These are phyloP conservation scores for Machimus atricapillus DNA, from an alignment of 2,888 invertebrate genomes.

Conservation along the genomic window DNA sequence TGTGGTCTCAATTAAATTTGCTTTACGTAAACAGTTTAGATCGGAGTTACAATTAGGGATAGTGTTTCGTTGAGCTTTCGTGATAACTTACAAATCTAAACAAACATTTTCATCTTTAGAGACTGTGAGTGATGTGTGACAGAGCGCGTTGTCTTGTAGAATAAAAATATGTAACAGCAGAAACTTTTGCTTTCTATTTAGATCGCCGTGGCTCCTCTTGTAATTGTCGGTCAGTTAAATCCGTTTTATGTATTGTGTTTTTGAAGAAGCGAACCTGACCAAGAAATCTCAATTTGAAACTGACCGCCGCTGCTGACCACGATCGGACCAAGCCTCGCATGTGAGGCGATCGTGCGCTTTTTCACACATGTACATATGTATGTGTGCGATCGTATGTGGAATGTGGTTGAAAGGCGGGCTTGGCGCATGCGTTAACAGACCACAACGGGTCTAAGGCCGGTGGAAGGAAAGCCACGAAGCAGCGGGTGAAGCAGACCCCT, in stretches of 20 bases:
- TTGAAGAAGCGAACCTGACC: background rate
- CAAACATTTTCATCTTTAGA: background rate
- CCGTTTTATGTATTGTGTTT: background rate
- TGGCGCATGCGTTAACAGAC: background rate
- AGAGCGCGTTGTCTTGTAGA: background rate
- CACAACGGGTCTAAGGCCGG: background rate
- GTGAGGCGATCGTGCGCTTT: background rate
- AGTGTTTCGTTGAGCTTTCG: background rate
- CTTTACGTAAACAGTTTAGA: background rate
- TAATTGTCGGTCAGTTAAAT: background rate
- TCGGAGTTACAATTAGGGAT: background rate
- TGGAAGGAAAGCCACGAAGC: background rate
- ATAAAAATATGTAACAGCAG: background rate
- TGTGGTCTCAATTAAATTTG: too few species aligned
- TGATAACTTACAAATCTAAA: background rate
- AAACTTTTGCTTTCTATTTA: background rate
- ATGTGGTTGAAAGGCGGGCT: background rate
- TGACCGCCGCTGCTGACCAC: background rate
- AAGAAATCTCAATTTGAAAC: background rate
- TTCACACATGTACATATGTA: background rate
- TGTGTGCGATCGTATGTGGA: background rate
- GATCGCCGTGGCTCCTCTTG: background rate
- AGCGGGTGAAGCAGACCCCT: background rate
- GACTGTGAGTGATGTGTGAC: background rate
- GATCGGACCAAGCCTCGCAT: background rate